Base-by-base conservation (phyloP, 2,888 invertebrate genomes). In the Parnassius orleans region DNA sequence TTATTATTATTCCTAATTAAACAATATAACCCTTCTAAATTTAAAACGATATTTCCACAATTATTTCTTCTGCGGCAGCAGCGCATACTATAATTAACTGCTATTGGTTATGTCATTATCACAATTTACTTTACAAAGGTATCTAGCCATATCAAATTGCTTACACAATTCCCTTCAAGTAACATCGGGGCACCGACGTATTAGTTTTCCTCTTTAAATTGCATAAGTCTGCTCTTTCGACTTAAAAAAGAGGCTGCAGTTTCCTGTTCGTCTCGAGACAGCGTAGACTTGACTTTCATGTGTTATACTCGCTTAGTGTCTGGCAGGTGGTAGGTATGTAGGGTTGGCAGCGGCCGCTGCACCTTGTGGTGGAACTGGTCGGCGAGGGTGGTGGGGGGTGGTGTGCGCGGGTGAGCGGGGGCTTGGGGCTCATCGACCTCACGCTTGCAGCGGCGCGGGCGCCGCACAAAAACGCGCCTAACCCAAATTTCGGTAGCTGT, bases 241-340 rank as follows among this genome's bases (percentile, higher is more conserved):
- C 44, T 43, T 46, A 53, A 53, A 62, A 57, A 62, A 57, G 52
- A 51, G 42, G 57, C 41, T 57, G 61, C 52, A 52, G 66, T 70
- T 71, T 70, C 69, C 68, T 72, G 69, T 64, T 66, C 60, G 60
- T 65, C 57, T 60, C 61, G 61, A 53, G 60, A 60, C 48, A 14
- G 9, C 53, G 62, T 64, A 51, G 64, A 66, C 65, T 63, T 68
- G 73, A 72, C 71, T 76, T n/a, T 75, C 75, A 75, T 77, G 73
- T 75, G 74, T 75, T 82, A 86, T 87, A 87, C 78, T 76, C 74
- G 78, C 87, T 79, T 82, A 86, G 84, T 81, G 88, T 87, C 88
- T 87, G 89, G 83, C 90, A 89, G 90, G 89, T 89, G 88, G 87
- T 89, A 89, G 81, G 77, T 89, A 88, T 87, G 84, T 88, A 84